Base-by-base conservation (phyloP, 2,888 invertebrate species). In the Ormia ochracea region DNA sequence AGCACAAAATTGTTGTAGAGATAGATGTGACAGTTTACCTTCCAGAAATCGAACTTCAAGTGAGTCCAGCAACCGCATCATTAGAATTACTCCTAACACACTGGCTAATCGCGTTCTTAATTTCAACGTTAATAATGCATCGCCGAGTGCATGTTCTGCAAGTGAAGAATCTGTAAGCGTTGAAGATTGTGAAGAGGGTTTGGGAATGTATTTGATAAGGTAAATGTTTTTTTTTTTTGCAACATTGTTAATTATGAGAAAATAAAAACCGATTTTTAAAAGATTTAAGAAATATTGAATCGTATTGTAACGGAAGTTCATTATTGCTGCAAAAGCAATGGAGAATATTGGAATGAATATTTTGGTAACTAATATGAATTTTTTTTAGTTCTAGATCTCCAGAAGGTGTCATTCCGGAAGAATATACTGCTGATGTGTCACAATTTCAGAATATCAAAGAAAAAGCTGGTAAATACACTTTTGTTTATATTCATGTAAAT, bases 21-120 rank as follows among this genome's bases (percentile, higher is more conserved):
- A 94, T 84, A 92, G 96, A 75, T 95, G 95, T 88, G 96, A 96
- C 89, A 96, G 95, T 86, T 93, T 96, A 91, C 96, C 89, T 59
- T 85, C 94, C 12, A 91, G 95, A 78, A 92, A 94, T 38, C 91
- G 94, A 38, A 93, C 93, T 12, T 91, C 91, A 48, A 93, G 93
- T 84, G 94, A 94, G 85, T 92, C 92, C 76, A 90, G 89, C 70
- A 82, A 87, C 85, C 84, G 85, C 66, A 86, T 84, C 50, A 85
- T 86, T 81, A 81, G 82, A 69, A 87, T 85, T 45, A 86, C 90
- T 83, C 83, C 87, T 19, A 89, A 90, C 43, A 86, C 90, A 80
- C 87, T 90, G 68, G 85, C 83, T 38, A 90, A 84, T 88, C 90
- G 89, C 83, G 23, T 28, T 38, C 17, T 41, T 10, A 70, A 59